These are phyloP conservation scores for Eretmocerus hayati DNA, from an alignment of 2,888 invertebrate genomes.

Conservation along the genomic window DNA sequence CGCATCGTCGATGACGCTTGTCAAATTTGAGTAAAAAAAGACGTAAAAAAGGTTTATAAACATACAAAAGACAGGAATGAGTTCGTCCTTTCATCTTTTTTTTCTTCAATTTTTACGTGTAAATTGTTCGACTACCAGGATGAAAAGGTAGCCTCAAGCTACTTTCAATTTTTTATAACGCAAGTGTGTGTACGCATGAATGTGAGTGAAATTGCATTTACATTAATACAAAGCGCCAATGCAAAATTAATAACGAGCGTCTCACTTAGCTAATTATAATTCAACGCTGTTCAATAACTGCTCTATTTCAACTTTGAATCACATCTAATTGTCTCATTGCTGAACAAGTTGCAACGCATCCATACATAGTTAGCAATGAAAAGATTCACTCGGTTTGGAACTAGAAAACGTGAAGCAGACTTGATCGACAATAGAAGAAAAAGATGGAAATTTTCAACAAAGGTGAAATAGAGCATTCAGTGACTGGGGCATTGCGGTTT, in stretches of 20 bases:
- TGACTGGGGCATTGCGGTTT: too few relatives aligned
- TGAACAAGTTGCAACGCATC: too few relatives aligned
- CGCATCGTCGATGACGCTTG: constrained; percentile 24
- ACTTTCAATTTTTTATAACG: constrained; percentile 1
- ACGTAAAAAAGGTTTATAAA: constrained; percentile 23
- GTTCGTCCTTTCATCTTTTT: constrained; percentile 22
- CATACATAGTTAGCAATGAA: constrained; percentile 6
- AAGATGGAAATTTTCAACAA: too few relatives aligned
- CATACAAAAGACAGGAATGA: constrained; percentile 25
- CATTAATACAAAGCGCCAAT: constrained; percentile 23
- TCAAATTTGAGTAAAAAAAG: constrained; percentile 24
- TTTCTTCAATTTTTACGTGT: constrained; percentile 3
- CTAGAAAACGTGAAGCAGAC: too few relatives aligned
- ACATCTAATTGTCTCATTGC: too few relatives aligned
- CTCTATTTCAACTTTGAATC: constrained; percentile 2
- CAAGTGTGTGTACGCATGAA: not conserved
- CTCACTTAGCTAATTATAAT: constrained; percentile 21
- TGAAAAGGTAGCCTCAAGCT: constrained; percentile 18
- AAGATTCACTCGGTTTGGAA: not conserved
- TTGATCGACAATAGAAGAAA: too few relatives aligned
- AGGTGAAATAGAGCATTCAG: too few relatives aligned
- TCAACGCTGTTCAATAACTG: constrained; percentile 6
- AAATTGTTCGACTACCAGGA: constrained; percentile 19
- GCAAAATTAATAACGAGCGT: constrained; percentile 22
- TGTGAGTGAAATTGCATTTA: constrained; percentile 19